phyloP scores from a whole-genome alignment of 2,797 vertebrate species.

The Hydrophis major region DNA sequence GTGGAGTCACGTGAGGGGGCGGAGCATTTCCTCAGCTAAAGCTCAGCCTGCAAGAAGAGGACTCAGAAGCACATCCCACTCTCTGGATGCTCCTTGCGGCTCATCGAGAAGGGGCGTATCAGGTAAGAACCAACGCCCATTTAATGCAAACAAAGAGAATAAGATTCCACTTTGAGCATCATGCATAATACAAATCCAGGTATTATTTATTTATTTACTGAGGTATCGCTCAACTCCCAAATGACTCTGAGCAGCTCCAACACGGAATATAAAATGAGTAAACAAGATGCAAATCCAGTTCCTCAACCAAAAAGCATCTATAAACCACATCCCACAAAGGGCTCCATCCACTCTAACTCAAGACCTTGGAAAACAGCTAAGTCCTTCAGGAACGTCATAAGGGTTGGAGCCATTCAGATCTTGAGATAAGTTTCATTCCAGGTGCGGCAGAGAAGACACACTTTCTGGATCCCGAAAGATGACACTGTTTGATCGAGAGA shows the following conservation, averaged over 20 bases:
- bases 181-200: background rate
- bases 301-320: background rate
- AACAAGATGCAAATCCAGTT: background rate
- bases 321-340: background rate
- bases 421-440: background rate
- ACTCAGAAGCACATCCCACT: too few species aligned
- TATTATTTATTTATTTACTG: background rate
- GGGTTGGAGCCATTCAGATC: background rate
- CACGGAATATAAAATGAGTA: background rate
- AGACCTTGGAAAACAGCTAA: background rate
- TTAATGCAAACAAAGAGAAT: background rate
- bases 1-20: too few species aligned
- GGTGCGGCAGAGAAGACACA: background rate
- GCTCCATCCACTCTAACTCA: background rate
- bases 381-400: background rate
- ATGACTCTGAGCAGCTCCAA: background rate
- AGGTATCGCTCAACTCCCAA: background rate
- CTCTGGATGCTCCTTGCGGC: too few species aligned
- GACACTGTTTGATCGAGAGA: background rate
- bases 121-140: too few species aligned
- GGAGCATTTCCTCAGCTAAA: too few species aligned
- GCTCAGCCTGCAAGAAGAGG: too few species aligned
- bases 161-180: background rate
- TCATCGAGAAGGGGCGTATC: too few species aligned
- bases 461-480: background rate